Evolutionary conservation across 2,888 invertebrate genomes (phyloP).

Genomic region (Mamestra brassicae): DNA sequence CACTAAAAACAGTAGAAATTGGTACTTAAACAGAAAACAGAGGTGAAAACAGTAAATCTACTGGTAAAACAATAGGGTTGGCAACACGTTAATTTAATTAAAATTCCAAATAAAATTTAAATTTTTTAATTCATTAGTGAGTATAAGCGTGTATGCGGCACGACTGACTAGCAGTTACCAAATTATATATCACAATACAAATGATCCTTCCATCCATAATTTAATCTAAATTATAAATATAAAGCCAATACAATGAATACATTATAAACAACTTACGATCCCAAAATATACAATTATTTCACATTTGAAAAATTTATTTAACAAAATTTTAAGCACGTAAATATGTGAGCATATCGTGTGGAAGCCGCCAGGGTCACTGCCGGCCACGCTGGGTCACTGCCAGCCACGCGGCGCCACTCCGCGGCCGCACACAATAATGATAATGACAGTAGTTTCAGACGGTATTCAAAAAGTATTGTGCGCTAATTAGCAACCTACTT

Average conservation of each 20-base stretch:
- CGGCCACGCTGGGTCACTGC: neutral
- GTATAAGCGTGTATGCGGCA: slow-evolving; percentile 90
- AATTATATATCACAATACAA: slow-evolving; percentile 86
- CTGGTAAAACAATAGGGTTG: too few species aligned
- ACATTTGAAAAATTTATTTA: slow-evolving; percentile 54
- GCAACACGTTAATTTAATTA: neutral
- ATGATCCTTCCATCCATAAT: slow-evolving; percentile 74
- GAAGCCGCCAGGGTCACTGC: slow-evolving; percentile 2
- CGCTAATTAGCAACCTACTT: slow-evolving; percentile 83
- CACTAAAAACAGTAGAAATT: too few species aligned
- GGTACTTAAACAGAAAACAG: too few species aligned
- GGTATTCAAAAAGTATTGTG: slow-evolving; percentile 78
- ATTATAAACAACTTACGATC: slow-evolving; percentile 63
- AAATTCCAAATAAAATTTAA: slow-evolving; percentile 76
- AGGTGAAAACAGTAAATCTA: too few species aligned
- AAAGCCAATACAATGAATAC: slow-evolving; percentile 68
- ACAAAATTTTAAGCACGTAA: slow-evolving; percentile 55
- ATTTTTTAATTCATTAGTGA: slow-evolving; percentile 88
- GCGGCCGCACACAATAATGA: slow-evolving; percentile 38
- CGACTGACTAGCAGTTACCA: slow-evolving; percentile 89
- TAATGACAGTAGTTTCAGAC: slow-evolving; percentile 51
- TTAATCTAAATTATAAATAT: slow-evolving; percentile 64
- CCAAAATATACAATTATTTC: slow-evolving; percentile 60
- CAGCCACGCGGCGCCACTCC: neutral
- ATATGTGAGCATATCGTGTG: slow-evolving; percentile 35